Evolutionary conservation across 1,140 invertebrate species (phyloP).

Genomic region (Hycleus phaleratus): DNA sequence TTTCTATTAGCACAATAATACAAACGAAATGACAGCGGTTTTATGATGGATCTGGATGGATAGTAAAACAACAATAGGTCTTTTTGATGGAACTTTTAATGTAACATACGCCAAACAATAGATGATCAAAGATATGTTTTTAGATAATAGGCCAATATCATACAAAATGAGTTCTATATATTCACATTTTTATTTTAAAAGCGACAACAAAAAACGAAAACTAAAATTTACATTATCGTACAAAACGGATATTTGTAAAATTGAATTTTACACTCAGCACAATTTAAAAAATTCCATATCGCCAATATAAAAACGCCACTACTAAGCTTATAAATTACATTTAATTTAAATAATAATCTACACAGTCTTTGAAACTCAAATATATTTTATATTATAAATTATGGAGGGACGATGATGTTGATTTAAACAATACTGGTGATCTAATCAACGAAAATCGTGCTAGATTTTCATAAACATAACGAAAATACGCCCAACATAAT

Average conservation of each 20-base stretch:
- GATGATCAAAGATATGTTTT: no score
- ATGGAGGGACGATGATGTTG: constrained; percentile 1
- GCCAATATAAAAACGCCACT: constrained; percentile 10
- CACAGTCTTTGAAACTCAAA: constrained; percentile 16
- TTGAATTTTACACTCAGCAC: not conserved
- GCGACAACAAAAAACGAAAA: not conserved
- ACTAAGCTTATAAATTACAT: constrained; percentile 8
- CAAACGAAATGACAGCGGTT: no score
- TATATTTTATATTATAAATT: constrained; percentile 7
- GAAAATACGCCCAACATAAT: not conserved
- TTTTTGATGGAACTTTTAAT: no score
- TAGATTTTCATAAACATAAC: constrained; percentile 9
- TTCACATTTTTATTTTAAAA: no score
- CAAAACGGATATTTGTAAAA: not conserved
- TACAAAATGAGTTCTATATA: no score
- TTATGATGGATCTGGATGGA: no score
- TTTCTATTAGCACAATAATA: no score
- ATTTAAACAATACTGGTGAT: constrained; percentile 6
- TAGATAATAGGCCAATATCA: no score
- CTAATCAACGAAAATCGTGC: not conserved
- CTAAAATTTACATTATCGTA: constrained; percentile 4
- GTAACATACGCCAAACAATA: no score
- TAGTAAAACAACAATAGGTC: no score
- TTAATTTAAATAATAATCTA: constrained; percentile 16
- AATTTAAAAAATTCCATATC: no score